Percentiles rank a stretch among this genome's conserved stretches.
Conservation (phyloP, 2,797 vertebrate genomes). For the Nasua narica region DNA sequence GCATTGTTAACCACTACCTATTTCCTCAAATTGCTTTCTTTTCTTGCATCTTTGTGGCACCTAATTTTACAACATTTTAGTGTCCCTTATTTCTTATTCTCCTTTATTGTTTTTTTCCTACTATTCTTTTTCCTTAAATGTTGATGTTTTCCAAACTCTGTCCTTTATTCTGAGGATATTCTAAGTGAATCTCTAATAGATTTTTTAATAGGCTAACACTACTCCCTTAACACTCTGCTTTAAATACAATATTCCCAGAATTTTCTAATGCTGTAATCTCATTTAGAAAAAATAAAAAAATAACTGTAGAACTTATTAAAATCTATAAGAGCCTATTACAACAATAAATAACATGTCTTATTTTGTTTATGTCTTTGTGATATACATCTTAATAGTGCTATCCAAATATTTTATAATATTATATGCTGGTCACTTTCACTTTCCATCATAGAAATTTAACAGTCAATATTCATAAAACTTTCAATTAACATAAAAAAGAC, state of each 20-base stretch:
- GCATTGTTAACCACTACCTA: background rate
- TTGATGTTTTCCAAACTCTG: background rate
- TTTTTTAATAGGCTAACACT: background rate
- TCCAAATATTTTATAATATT: constrained; percentile 34
- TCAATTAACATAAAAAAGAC: constrained; percentile 59
- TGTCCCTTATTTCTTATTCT: background rate
- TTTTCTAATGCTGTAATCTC: background rate
- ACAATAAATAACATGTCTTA: background rate
- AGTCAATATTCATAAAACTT: constrained; percentile 56
- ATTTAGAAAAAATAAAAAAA: background rate
- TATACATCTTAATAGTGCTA: background rate
- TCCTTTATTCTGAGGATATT: background rate
- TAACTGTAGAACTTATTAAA: background rate
- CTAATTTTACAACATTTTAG: background rate
- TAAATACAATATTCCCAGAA: background rate
- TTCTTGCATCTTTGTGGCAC: background rate
- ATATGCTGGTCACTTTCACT: constrained; percentile 56
- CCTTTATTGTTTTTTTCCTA: background rate
- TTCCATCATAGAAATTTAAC: constrained; percentile 57
- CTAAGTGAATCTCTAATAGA: background rate
- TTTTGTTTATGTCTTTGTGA: background rate
- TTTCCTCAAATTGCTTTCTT: background rate
- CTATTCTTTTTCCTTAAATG: background rate
- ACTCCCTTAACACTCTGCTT: background rate
- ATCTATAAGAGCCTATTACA: background rate